These are phyloP conservation scores for Myotis brandtii DNA, from an alignment of 2,113 vertebrate species.

Conservation along the genomic window DNA sequence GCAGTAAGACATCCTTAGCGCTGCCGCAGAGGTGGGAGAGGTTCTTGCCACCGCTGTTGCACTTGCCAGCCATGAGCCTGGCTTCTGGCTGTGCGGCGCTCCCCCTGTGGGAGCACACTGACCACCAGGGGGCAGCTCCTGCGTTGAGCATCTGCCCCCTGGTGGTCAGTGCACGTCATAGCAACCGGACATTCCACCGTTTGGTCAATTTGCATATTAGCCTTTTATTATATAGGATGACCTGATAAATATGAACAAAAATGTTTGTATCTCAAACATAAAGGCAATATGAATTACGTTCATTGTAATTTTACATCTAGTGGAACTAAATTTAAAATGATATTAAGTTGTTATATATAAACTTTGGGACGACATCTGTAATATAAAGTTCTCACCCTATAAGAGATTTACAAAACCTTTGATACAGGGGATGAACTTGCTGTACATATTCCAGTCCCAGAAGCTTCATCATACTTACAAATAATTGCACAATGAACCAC, in stretches of 20 bases:
- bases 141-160: no score
- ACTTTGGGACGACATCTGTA: neutral
- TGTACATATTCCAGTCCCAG: neutral
- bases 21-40: no score
- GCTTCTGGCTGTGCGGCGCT: no score
- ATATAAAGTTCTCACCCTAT: conserved; percentile 9
- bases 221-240: no score
- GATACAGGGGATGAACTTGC: conserved; percentile 19
- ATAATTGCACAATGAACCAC: neutral
- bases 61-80: no score
- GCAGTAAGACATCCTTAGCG: no score
- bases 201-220: no score
- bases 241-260: neutral
- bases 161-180: no score
- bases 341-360: conserved; percentile 18
- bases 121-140: no score
- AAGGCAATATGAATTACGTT: conserved; percentile 6
- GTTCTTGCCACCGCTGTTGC: no score
- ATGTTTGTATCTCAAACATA: conserved; percentile 5
- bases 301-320: neutral
- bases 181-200: no score
- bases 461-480: conserved; percentile 30
- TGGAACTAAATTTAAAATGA: conserved; percentile 44
- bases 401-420: conserved; percentile 39
- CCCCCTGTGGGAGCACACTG: no score